Percentiles rank a stretch among this genome's conserved stretches.
These are phyloP conservation scores for Alectura lathami DNA, from an alignment of 2,113 vertebrate genomes.

Conservation along the genomic window DNA sequence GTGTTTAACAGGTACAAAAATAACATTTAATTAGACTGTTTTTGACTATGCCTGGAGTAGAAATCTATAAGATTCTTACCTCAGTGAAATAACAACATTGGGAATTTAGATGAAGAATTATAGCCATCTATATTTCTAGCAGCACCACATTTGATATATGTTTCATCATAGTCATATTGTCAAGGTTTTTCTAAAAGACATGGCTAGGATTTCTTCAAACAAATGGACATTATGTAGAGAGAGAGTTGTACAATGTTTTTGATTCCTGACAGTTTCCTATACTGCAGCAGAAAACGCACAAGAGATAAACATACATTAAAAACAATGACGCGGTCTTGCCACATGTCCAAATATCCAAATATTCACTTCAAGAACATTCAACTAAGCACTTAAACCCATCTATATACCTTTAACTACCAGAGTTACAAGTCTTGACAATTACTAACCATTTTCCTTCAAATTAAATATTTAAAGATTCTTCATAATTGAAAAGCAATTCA, in stretches of 20 bases:
- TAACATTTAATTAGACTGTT: neutral
- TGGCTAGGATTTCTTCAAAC: neutral
- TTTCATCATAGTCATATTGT: neutral
- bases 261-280: neutral
- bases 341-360: neutral
- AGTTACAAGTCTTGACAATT: neutral
- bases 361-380: neutral
- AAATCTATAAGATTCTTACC: neutral
- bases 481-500: slow-evolving; percentile 17
- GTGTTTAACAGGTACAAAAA: neutral
- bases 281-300: neutral
- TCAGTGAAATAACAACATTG: neutral
- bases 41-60: neutral
- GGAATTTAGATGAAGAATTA: neutral
- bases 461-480: slow-evolving; percentile 40
- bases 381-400: neutral
- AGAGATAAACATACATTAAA: neutral
- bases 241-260: neutral
- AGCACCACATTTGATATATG: neutral
- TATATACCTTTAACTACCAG: neutral
- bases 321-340: neutral
- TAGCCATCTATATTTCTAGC: neutral
- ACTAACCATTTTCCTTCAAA: neutral
- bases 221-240: neutral
- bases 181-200: neutral